These are phyloP conservation scores for Perizoma flavofasciatum DNA, from an alignment of 2,888 invertebrate species.

Conservation along the genomic window DNA sequence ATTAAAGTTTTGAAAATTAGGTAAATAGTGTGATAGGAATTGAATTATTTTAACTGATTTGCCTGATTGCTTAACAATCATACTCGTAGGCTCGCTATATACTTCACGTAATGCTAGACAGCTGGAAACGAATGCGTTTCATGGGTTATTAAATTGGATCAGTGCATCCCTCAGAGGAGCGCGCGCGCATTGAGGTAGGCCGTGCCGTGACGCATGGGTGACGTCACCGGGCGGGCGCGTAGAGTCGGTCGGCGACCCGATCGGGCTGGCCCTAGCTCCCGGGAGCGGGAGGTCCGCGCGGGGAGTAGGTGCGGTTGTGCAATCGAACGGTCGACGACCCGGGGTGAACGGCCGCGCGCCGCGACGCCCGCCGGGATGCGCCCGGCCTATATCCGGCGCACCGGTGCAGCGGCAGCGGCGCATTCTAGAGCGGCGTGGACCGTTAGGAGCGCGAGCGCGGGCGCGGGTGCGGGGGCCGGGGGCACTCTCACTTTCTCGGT, in stretches of 20 bases:
- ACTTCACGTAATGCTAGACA: constrained; percentile 4
- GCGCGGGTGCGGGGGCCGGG: constrained; percentile 64
- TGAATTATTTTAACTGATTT: not conserved
- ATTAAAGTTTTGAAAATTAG: too few relatives aligned
- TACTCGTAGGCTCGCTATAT: not conserved
- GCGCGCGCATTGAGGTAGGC: constrained; percentile 84
- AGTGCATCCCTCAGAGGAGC: constrained; percentile 80
- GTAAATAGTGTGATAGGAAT: too few relatives aligned
- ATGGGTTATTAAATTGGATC: constrained; percentile 63
- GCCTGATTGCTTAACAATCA: not conserved
- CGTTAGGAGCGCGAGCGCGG: constrained; percentile 75
- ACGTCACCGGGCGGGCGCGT: constrained; percentile 75
- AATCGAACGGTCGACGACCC: constrained; percentile 81
- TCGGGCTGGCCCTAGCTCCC: constrained; percentile 69
- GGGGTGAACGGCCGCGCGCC: constrained; percentile 79
- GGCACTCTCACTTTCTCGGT: constrained; percentile 84
- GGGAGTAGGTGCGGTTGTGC: constrained; percentile 68
- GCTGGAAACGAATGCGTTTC: constrained; percentile 18
- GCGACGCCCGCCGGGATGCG: constrained; percentile 82
- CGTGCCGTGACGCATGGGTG: constrained; percentile 82
- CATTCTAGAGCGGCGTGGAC: constrained; percentile 83
- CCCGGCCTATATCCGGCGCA: constrained; percentile 84
- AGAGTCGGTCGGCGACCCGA: constrained; percentile 71
- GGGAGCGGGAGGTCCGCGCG: constrained; percentile 56
- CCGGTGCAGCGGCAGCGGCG: constrained; percentile 81